phyloP scores from a whole-genome alignment of 2,888 invertebrate species.

The Ormyrus pomaceus region DNA sequence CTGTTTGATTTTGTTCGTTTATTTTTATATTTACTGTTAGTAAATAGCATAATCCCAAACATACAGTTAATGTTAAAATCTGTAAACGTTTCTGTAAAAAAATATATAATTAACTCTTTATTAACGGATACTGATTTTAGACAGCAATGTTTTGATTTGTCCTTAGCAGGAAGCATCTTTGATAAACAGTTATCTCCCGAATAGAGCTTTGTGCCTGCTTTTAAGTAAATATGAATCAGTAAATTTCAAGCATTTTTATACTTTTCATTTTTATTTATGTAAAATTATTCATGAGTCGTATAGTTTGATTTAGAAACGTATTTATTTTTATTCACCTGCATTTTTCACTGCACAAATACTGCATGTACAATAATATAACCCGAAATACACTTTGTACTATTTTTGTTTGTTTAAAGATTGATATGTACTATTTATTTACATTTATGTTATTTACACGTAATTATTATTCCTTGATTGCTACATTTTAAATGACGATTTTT shows the following conservation, averaged over 20 bases:
- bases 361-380: no score
- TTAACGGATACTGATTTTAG: no score
- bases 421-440: no score
- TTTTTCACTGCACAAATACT: background rate
- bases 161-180: slow-evolving; percentile 35
- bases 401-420: no score
- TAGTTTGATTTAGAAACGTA: background rate
- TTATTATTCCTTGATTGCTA: slow-evolving; percentile 4
- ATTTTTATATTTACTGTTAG: background rate
- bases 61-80: slow-evolving; percentile 9
- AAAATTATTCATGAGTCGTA: background rate
- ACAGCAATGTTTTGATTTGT: slow-evolving; percentile 16
- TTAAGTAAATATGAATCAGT: background rate
- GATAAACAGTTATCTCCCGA: slow-evolving; percentile 44
- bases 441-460: no score
- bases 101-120: background rate
- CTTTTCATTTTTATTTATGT: background rate
- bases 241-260: no score
- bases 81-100: slow-evolving; percentile 28
- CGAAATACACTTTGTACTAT: no score
- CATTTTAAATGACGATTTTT: slow-evolving; percentile 1
- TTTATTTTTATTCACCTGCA: slow-evolving; percentile 12
- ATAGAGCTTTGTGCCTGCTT: background rate
- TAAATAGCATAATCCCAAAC: slow-evolving; percentile 15
- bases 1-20: no score